A percentile compares a stretch with the other conserved stretches of the same genome.
These are phyloP conservation scores for Ophion costatus DNA, from an alignment of 2,888 invertebrate species.

Conservation along the genomic window DNA sequence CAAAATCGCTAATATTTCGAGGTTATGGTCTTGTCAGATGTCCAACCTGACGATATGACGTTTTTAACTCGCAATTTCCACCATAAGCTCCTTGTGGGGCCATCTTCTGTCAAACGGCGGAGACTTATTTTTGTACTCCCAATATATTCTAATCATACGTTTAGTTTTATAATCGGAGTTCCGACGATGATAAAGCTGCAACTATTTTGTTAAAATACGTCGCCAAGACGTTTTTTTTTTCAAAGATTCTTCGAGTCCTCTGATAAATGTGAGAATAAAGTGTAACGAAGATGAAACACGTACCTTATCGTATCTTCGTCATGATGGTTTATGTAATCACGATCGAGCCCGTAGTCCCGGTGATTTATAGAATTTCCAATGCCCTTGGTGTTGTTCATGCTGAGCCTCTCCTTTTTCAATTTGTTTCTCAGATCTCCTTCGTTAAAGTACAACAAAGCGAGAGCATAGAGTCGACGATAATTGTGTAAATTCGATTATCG, in stretches of 20 bases:
- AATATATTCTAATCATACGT: neutral
- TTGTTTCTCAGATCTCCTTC: constrained; percentile 92
- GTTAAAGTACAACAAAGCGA: constrained; percentile 68
- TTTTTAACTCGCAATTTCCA: too few species aligned
- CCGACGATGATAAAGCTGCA: too few species aligned
- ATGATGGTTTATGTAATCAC: constrained; percentile 89
- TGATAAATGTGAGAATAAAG: neutral
- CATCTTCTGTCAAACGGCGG: too few species aligned
- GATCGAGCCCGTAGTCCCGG: constrained; percentile 90
- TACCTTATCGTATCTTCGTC: constrained; percentile 85
- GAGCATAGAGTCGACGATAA: constrained; percentile 48
- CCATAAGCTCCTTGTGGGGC: too few species aligned
- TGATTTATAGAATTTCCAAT: constrained; percentile 93
- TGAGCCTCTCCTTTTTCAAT: constrained; percentile 91
- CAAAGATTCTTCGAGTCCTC: too few species aligned
- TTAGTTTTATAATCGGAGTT: neutral
- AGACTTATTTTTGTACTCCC: too few species aligned
- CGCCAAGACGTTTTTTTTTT: too few species aligned
- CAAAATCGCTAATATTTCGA: too few species aligned
- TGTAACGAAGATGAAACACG: constrained; percentile 12
- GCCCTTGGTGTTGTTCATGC: constrained; percentile 91
- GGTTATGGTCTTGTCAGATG: too few species aligned
- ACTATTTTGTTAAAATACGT: too few species aligned
- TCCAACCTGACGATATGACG: too few species aligned
- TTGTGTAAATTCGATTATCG: neutral